A percentile compares a stretch with the other conserved stretches of the same genome.
These are phyloP conservation scores for Ophiothrix spiculata DNA, from an alignment of 35 echinoderm and acorn worm species.

Conservation along the genomic window DNA sequence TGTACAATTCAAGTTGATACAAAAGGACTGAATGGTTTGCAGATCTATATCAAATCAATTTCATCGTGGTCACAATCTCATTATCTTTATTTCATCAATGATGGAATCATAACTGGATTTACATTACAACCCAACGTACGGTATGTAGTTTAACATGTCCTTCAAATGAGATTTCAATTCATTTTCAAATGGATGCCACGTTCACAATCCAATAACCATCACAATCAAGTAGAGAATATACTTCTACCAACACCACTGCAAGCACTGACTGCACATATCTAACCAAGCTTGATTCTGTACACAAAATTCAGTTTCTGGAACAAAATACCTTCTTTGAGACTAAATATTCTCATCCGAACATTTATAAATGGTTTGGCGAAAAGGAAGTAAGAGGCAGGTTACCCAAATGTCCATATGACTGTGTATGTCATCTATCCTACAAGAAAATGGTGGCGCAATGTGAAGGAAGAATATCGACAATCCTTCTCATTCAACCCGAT, in stretches of 20 bases:
- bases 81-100: neutral
- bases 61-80: neutral
- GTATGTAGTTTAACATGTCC: neutral
- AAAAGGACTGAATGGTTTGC: too few relatives aligned
- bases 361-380: neutral
- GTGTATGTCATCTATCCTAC: neutral
- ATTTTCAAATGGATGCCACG: neutral
- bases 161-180: neutral
- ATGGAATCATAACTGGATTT: neutral
- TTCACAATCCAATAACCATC: neutral
- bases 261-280: neutral
- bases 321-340: neutral
- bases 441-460: neutral
- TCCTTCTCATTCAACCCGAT: neutral
- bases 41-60: neutral
- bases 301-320: neutral
- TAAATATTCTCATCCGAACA: neutral
- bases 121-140: neutral
- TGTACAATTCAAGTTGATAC: too few relatives aligned
- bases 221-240: neutral
- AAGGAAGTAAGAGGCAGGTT: neutral
- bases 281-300: neutral
- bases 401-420: neutral
- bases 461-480: neutral
- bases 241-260: neutral